Conservation (phyloP, 2,888 invertebrate genomes). For the Stomorhina lunata region DNA sequence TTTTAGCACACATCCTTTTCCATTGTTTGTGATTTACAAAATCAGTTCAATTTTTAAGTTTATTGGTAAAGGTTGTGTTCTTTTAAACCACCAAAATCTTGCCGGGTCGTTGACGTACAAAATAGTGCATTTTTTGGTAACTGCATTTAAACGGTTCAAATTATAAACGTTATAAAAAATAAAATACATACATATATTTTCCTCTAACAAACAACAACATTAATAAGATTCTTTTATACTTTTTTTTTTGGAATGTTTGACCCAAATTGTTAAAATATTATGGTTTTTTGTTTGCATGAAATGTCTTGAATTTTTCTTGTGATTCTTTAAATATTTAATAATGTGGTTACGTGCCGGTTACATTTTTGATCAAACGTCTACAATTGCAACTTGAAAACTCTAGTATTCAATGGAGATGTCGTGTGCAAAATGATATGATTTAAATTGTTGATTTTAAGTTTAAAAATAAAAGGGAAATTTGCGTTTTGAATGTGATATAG, state of each 20-base stretch:
- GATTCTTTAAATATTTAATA: conserved; percentile 42
- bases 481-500: conserved; percentile 1
- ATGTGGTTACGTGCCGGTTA: conserved; percentile 61
- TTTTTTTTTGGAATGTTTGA: conserved; percentile 38
- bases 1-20: conserved; percentile 27
- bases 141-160: conserved; percentile 6
- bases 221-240: conserved; percentile 29
- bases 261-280: conserved; percentile 41
- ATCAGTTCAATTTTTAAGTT: conserved; percentile 56
- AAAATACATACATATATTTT: background rate
- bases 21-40: conserved; percentile 47
- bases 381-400: conserved; percentile 15
- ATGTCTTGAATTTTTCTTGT: conserved; percentile 34
- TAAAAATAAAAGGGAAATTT: no score
- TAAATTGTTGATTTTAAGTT: conserved; percentile 17
- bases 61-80: conserved; percentile 47
- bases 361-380: conserved; percentile 15
- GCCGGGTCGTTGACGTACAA: background rate
- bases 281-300: background rate
- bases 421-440: conserved; percentile 41
- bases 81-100: background rate
- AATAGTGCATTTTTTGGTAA: conserved; percentile 30
- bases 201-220: background rate
- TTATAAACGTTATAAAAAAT: background rate
- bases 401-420: conserved; percentile 9